A percentile compares a stretch with the other conserved stretches of the same genome.
phyloP scores from a whole-genome alignment of 2,113 vertebrate species.

The Barbus barbus region DNA sequence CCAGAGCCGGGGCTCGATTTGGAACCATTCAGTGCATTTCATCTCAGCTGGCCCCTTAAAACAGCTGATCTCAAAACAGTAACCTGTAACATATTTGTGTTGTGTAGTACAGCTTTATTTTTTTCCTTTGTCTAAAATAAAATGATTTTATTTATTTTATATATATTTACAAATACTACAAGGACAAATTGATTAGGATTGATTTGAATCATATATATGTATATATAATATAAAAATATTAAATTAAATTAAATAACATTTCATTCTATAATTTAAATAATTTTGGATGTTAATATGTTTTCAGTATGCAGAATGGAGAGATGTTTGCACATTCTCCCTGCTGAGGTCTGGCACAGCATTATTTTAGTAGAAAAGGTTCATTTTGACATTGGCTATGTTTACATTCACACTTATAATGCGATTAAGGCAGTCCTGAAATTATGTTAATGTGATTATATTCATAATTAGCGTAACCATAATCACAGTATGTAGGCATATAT shows the following conservation, averaged over 20 bases:
- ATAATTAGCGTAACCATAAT: neutral
- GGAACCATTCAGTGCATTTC: neutral
- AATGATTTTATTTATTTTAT: too few relatives aligned
- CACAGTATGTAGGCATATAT: neutral
- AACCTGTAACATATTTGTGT: too few relatives aligned
- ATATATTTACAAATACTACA: too few relatives aligned
- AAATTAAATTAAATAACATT: too few relatives aligned
- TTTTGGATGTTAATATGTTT: neutral
- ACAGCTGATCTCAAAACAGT: too few relatives aligned
- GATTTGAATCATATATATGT: too few relatives aligned
- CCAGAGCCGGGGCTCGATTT: neutral
- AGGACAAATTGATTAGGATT: neutral
- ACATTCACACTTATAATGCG: constrained; percentile 11
- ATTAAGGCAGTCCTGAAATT: constrained; percentile 4
- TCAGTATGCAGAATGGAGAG: neutral
- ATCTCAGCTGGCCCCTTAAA: too few relatives aligned
- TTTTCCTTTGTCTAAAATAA: too few relatives aligned
- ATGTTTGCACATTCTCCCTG: neutral
- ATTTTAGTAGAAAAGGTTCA: neutral
- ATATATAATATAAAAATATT: too few relatives aligned
- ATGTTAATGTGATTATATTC: constrained; percentile 11
- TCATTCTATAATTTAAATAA: neutral
- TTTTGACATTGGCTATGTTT: neutral
- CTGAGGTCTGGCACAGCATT: neutral
- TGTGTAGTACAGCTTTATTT: too few relatives aligned